These are phyloP conservation scores for Athene noctua DNA, from an alignment of 2,113 vertebrate genomes.

Conservation along the genomic window DNA sequence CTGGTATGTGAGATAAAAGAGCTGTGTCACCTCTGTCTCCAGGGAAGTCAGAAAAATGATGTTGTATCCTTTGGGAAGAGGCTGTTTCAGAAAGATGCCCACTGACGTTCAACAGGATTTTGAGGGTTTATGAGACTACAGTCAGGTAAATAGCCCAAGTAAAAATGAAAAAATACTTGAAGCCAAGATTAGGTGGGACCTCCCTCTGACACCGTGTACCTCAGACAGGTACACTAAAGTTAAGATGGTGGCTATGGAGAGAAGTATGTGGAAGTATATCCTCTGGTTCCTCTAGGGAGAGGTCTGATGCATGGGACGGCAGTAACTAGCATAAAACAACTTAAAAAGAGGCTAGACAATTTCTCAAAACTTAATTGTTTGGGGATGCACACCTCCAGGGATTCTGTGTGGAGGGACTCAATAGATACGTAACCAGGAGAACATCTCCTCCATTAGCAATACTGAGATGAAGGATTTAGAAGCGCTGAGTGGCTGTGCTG, in stretches of 20 bases:
- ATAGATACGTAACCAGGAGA: accelerated
- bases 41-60: background rate
- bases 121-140: background rate
- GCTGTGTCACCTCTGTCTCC: background rate
- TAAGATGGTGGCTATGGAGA: background rate
- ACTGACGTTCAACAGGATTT: background rate
- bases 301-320: background rate
- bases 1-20: background rate
- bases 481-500: background rate
- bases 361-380: background rate
- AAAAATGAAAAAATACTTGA: background rate
- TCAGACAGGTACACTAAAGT: background rate
- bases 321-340: background rate
- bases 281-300: background rate
- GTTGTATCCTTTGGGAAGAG: background rate
- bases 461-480: background rate
- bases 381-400: background rate
- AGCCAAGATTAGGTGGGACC: background rate
- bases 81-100: background rate
- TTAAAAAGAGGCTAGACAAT: background rate
- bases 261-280: background rate
- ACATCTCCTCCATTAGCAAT: accelerated
- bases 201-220: background rate
- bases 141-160: background rate
- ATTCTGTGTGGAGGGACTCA: background rate